Conservation (phyloP, 2,888 invertebrate species). For the Dryobotodes eremita region DNA sequence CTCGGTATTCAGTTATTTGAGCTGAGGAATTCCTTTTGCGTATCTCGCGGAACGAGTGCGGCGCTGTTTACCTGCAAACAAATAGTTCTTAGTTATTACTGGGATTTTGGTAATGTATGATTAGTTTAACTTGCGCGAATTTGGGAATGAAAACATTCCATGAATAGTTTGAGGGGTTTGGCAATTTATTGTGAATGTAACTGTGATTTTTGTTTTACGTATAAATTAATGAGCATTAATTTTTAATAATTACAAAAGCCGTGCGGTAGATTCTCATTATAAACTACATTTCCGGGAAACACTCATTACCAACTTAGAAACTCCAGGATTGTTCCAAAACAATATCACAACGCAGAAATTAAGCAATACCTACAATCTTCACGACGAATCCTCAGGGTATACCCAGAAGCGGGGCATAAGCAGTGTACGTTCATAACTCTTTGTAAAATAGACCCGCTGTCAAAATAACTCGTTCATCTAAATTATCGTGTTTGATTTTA, state of each 20-base stretch:
- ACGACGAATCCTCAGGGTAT: constrained; percentile 40
- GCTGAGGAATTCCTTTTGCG: constrained; percentile 74
- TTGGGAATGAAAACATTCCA: constrained; percentile 7
- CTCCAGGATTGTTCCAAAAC: neutral
- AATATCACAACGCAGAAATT: constrained; percentile 3
- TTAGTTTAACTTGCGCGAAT: constrained; percentile 13
- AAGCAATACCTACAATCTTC: constrained; percentile 35
- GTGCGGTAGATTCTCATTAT: neutral
- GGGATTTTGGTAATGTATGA: constrained; percentile 20
- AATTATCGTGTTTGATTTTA: constrained; percentile 69
- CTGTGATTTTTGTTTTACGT: neutral
- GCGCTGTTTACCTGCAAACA: constrained; percentile 36
- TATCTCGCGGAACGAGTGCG: constrained; percentile 58
- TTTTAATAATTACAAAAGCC: neutral
- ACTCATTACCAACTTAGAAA: neutral
- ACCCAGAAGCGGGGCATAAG: constrained; percentile 29
- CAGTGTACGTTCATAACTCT: constrained; percentile 64
- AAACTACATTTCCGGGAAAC: neutral
- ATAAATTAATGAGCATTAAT: neutral
- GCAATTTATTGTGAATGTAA: neutral
- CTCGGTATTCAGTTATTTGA: constrained; percentile 83
- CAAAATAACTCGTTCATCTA: constrained; percentile 69
- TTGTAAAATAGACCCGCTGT: constrained; percentile 61
- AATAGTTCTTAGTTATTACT: constrained; percentile 28
- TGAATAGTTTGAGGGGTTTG: constrained; percentile 1